phyloP scores from a whole-genome alignment of 2,797 vertebrate genomes.

The Ambastaia sidthimunki region DNA sequence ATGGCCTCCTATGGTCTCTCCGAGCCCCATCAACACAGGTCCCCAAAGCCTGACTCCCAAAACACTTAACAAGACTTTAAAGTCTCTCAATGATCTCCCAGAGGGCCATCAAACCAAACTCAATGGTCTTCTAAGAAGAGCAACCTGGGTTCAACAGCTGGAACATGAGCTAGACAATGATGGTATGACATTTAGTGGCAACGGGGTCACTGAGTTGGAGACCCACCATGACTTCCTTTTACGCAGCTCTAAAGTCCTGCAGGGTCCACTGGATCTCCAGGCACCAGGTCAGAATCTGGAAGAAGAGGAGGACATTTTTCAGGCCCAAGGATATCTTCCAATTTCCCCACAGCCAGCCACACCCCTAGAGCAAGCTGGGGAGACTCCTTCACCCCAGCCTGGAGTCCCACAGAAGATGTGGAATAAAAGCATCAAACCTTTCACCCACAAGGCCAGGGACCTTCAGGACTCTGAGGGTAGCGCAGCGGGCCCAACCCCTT shows the following conservation, averaged over 20 bases:
- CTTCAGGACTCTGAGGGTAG: constrained; percentile 82
- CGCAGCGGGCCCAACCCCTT: constrained; percentile 77
- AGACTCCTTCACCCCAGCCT: constrained; percentile 57
- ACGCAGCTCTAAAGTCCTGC: constrained; percentile 71
- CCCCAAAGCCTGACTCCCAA: constrained; percentile 72
- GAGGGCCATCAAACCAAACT: constrained; percentile 70
- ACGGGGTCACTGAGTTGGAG: constrained; percentile 83
- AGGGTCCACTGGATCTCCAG: constrained; percentile 59
- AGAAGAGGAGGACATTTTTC: constrained; percentile 81
- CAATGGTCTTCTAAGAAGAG: constrained; percentile 62
- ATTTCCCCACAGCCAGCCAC: constrained; percentile 67
- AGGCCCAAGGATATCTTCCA: constrained; percentile 85
- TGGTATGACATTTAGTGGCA: constrained; percentile 81
- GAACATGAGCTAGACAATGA: constrained; percentile 74
- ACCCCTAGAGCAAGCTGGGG: constrained; percentile 60
- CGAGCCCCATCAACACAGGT: constrained; percentile 66
- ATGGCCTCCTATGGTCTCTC: constrained; percentile 61
- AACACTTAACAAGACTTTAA: constrained; percentile 63
- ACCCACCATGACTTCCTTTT: constrained; percentile 73
- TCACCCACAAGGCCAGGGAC: constrained; percentile 55
- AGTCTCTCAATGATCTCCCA: constrained; percentile 87
- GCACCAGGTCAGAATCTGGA: constrained; percentile 46
- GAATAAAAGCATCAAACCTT: constrained; percentile 47
- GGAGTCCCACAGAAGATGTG: constrained; percentile 58
- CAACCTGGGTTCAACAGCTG: constrained; percentile 74